Conservation (phyloP, 1,140 invertebrate species). For the Zaprionus gabonicus region DNA sequence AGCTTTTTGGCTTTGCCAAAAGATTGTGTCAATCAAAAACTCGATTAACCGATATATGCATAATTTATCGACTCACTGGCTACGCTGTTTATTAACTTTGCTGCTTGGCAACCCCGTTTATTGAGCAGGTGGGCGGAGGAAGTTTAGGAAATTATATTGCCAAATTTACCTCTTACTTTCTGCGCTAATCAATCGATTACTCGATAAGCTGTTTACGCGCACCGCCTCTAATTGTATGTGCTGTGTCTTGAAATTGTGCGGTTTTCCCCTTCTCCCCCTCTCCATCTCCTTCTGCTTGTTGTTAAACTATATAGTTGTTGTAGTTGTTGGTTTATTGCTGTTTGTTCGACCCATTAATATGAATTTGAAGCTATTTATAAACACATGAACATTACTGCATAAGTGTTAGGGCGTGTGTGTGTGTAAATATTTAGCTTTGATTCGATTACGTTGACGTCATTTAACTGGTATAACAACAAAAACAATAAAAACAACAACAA, state of each 20-base stretch:
- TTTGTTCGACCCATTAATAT: constrained; percentile 14
- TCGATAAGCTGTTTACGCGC: constrained; percentile 22
- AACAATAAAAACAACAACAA: not conserved
- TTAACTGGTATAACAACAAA: constrained; percentile 10
- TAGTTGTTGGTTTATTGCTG: constrained; percentile 1
- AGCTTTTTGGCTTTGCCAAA: not conserved
- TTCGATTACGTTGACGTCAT: constrained; percentile 34
- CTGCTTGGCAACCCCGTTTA: not conserved
- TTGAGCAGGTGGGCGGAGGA: no score
- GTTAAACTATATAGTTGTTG: not conserved
- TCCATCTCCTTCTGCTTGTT: not conserved
- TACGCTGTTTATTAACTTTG: not conserved
- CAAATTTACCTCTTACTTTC: not conserved
- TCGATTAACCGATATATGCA: not conserved
- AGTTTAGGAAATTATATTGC: not conserved
- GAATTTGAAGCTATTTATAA: constrained; percentile 26
- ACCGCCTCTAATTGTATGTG: constrained; percentile 1
- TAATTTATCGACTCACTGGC: not conserved
- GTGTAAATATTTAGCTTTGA: constrained; percentile 19
- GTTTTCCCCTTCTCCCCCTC: not conserved
- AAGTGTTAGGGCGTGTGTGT: not conserved
- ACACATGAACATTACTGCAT: not conserved
- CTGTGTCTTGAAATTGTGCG: constrained; percentile 12
- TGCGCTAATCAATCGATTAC: constrained; percentile 22
- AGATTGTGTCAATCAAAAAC: not conserved